These are phyloP conservation scores for Platycheirus rosarum DNA, from an alignment of 2,888 invertebrate species.

Conservation along the genomic window DNA sequence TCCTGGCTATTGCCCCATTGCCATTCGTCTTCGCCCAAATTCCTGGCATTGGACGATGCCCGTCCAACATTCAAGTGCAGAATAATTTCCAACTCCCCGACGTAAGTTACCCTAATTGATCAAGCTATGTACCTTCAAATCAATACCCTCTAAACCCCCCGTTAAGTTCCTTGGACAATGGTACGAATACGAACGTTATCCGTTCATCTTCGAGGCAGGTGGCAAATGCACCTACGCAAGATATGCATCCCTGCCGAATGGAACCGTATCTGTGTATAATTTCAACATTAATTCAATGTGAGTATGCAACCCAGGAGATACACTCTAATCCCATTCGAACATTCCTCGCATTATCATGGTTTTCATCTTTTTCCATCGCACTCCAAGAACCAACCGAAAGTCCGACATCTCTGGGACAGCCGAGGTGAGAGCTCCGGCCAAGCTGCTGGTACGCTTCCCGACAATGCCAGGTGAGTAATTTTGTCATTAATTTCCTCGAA, in stretches of 20 bases:
- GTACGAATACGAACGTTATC: slow-evolving; percentile 90
- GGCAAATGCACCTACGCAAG: slow-evolving; percentile 88
- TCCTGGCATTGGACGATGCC: slow-evolving; percentile 85
- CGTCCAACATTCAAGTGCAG: slow-evolving; percentile 84
- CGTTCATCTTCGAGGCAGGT: slow-evolving; percentile 87
- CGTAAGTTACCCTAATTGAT: slow-evolving; percentile 57
- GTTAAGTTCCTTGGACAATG: slow-evolving; percentile 87
- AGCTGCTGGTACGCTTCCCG: slow-evolving; percentile 75
- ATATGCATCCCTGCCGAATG: slow-evolving; percentile 82
- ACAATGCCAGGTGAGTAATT: slow-evolving; percentile 74
- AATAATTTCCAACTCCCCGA: slow-evolving; percentile 83
- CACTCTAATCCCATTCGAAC: slow-evolving; percentile 8
- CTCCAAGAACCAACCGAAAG: slow-evolving; percentile 68
- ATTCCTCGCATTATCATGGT: background rate
- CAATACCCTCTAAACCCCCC: slow-evolving; percentile 12
- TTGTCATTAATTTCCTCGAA: slow-evolving; percentile 51
- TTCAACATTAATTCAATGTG: slow-evolving; percentile 83
- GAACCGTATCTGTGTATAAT: slow-evolving; percentile 83
- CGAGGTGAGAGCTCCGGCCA: slow-evolving; percentile 72
- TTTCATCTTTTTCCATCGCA: slow-evolving; percentile 24
- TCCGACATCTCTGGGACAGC: slow-evolving; percentile 75
- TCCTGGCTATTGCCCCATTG: slow-evolving; percentile 7
- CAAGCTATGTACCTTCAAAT: slow-evolving; percentile 10
- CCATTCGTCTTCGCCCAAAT: slow-evolving; percentile 83
- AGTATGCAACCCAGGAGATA: slow-evolving; percentile 75